Percentiles rank a stretch among this genome's conserved stretches.
Evolutionary conservation across 1,140 invertebrate genomes (phyloP).

Genomic region (Drosophila ogumai): DNA sequence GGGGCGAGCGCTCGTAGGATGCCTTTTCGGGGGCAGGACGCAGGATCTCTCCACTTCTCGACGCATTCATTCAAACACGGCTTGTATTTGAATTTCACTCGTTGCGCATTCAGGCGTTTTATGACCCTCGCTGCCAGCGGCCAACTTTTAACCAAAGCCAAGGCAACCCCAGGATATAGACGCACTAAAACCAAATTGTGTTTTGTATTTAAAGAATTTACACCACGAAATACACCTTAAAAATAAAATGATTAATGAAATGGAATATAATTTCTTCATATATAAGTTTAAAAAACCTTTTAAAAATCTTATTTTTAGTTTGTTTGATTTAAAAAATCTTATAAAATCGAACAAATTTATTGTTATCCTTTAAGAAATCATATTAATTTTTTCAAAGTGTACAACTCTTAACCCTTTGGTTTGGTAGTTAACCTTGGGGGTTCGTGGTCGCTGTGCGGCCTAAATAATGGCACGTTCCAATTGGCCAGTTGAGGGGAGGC

Average conservation of each 20-base stretch:
- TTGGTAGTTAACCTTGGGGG: conserved; percentile 47
- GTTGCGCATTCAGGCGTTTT: conserved; percentile 73
- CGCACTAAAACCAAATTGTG: conserved; percentile 4
- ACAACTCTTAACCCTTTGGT: conserved; percentile 14
- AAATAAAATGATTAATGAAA: not conserved
- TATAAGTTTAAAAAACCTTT: not conserved
- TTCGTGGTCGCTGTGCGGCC: conserved; percentile 23
- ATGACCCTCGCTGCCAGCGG: conserved; percentile 46
- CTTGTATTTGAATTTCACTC: conserved; percentile 70
- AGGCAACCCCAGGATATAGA: conserved; percentile 17
- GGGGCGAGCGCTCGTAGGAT: not conserved
- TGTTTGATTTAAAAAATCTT: not conserved
- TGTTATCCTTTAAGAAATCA: not conserved
- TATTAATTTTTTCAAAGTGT: conserved; percentile 3
- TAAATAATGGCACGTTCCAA: conserved; percentile 61
- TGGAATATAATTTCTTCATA: not conserved
- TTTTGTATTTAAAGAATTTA: not conserved
- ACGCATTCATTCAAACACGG: conserved; percentile 68
- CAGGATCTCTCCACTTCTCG: conserved; percentile 41
- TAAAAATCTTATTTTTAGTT: not conserved
- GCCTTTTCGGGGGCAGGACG: not conserved
- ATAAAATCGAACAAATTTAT: not conserved
- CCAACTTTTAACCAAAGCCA: conserved; percentile 51
- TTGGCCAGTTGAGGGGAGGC: conserved; percentile 45
- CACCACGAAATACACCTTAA: not conserved